Conservation (phyloP, 2,113 vertebrate species). For the Cavia porcellus region DNA sequence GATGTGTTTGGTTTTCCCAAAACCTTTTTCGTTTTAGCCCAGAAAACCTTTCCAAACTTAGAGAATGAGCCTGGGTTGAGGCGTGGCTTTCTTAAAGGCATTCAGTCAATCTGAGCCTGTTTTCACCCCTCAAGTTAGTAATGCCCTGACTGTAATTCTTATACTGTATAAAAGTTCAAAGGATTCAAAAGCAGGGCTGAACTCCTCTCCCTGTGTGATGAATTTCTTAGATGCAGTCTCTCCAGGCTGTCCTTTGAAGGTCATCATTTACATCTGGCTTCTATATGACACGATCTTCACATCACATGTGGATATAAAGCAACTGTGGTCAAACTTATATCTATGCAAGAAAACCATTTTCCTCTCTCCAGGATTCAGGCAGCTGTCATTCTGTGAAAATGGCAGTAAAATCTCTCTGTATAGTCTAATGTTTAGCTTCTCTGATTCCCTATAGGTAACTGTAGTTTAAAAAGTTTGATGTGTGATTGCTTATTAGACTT, state of each 20-base stretch:
- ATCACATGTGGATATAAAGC: not conserved
- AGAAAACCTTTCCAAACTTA: not conserved
- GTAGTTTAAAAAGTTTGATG: not conserved
- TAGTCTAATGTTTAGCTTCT: not conserved
- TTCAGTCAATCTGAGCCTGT: not conserved
- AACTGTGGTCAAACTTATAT: not conserved
- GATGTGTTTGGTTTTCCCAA: not conserved
- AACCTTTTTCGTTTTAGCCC: not conserved
- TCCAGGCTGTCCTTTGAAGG: not conserved
- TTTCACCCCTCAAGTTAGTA: too few relatives aligned
- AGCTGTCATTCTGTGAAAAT: slow-evolving; percentile 39
- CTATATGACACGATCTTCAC: not conserved
- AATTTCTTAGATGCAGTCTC: not conserved
- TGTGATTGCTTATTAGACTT: not conserved
- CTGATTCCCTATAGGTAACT: not conserved
- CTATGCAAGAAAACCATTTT: slow-evolving; percentile 11
- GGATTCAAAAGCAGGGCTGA: not conserved
- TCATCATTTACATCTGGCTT: not conserved
- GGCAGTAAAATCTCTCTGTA: not conserved
- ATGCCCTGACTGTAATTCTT: not conserved
- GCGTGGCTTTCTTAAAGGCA: not conserved
- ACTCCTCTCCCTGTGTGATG: not conserved
- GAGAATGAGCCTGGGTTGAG: not conserved
- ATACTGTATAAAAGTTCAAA: not conserved
- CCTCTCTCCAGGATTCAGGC: not conserved